phyloP scores from a whole-genome alignment of 2,888 invertebrate genomes.

The Dicyrtoma fusca region DNA sequence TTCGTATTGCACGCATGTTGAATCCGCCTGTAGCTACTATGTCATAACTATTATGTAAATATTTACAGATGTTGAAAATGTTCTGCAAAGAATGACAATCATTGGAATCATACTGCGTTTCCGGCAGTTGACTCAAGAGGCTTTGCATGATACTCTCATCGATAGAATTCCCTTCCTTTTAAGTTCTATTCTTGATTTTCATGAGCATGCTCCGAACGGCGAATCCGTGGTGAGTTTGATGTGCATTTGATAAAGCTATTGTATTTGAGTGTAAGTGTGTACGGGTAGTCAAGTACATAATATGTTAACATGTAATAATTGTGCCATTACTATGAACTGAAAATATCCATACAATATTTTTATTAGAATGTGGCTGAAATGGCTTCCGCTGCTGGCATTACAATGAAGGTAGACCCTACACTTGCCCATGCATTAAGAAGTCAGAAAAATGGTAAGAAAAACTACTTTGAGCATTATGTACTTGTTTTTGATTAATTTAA shows the following conservation, averaged over 20 bases:
- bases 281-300: neutral
- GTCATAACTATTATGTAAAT: neutral
- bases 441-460: slow-evolving; percentile 69
- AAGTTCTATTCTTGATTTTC: slow-evolving; percentile 91
- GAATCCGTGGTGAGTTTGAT: slow-evolving; percentile 69
- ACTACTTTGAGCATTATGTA: neutral
- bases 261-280: neutral
- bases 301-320: neutral
- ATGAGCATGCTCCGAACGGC: slow-evolving; percentile 86
- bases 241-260: neutral
- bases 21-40: no score
- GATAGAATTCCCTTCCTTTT: slow-evolving; percentile 94
- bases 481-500: neutral
- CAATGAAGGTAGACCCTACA: slow-evolving; percentile 94
- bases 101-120: slow-evolving; percentile 97
- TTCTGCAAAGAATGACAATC: slow-evolving; percentile 94
- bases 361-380: slow-evolving; percentile 91
- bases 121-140: slow-evolving; percentile 89
- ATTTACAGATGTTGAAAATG: slow-evolving; percentile 80
- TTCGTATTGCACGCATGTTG: no score
- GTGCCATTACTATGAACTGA: no score
- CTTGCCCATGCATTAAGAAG: slow-evolving; percentile 85
- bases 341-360: no score
- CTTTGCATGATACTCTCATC: slow-evolving; percentile 88
- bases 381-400: slow-evolving; percentile 93